Base-by-base conservation (phyloP, 2,797 vertebrate genomes). In the Scomberomorus guttatus region DNA sequence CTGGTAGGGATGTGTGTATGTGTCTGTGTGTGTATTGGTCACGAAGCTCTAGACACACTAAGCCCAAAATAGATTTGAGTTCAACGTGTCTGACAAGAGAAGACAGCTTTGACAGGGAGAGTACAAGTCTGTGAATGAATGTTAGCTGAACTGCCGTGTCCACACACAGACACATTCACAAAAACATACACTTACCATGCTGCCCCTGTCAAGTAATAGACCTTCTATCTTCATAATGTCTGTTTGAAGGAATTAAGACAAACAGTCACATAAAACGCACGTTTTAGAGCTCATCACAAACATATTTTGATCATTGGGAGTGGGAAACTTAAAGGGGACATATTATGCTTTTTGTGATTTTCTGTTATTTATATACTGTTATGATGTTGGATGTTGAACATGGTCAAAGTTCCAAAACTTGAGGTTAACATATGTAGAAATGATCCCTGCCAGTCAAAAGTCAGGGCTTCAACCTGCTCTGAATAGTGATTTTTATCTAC, bases 41-140 rank as follows among this genome's bases (percentile, higher is more conserved):
- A 66, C n/a, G 0, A 69, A 82, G 55, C 63, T 76, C 22, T 46
- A 69, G 68, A 83, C 76, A 77, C 73, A 59, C 62, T 0, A 0
- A 44, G 57, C 69, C 54, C 67, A 87, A 91, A 91, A 93, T 87
- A 93, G 85, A 88, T 82, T 17, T 50, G 69, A 89, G 67, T 79
- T 79, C 51, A 85, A 90, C 75, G 22, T 81, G 77, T 86, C 75
- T 72, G 65, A 87, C 34, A 5, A 82, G 64, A 72, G 60, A 78
- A 13, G 65, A 85, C 72, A 62, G 85, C 58, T 75, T 25, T 78
- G 77, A 82, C 78, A 72, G 46, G 42, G 56, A 24, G 70, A 62
- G 77, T 27, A 18, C 22, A n/a, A 76, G 72, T 58, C 27, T 79
- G 54, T 81, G 73, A 90, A 89, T 85, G 82, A 80, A 70, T 39